Evolutionary conservation across 2,113 vertebrate genomes (phyloP).

Genomic region (Macaca fascicularis): DNA sequence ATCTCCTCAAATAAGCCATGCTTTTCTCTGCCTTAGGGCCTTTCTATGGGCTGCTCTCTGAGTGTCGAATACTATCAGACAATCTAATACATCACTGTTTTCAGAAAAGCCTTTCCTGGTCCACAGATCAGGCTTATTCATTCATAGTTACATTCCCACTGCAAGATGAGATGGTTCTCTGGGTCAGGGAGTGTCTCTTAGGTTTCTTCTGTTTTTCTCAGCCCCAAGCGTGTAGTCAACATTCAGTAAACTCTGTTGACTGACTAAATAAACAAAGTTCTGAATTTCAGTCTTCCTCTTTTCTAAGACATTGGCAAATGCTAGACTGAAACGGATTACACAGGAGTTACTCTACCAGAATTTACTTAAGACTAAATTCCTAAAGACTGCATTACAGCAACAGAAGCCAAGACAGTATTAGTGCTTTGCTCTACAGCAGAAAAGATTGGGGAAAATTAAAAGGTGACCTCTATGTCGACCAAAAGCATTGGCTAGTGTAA

Average conservation of each 20-base stretch:
- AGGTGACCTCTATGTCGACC: background rate
- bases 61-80: background rate
- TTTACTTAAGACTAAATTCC: background rate
- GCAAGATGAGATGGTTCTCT: background rate
- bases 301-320: background rate
- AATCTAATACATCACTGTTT: background rate
- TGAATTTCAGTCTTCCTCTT: background rate
- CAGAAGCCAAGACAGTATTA: background rate
- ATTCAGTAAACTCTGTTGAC: background rate
- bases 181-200: background rate
- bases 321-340: background rate
- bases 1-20: background rate
- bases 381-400: background rate
- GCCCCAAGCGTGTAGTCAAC: background rate
- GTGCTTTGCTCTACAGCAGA: background rate
- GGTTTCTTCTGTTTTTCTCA: background rate
- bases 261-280: background rate
- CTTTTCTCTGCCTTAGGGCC: background rate
- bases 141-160: background rate
- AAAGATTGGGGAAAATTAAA: background rate
- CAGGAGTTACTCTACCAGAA: background rate
- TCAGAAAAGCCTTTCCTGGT: background rate
- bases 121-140: background rate
- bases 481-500: background rate
- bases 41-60: background rate